Conservation (phyloP, 1,140 invertebrate genomes). For the Rhyzopertha dominica region DNA sequence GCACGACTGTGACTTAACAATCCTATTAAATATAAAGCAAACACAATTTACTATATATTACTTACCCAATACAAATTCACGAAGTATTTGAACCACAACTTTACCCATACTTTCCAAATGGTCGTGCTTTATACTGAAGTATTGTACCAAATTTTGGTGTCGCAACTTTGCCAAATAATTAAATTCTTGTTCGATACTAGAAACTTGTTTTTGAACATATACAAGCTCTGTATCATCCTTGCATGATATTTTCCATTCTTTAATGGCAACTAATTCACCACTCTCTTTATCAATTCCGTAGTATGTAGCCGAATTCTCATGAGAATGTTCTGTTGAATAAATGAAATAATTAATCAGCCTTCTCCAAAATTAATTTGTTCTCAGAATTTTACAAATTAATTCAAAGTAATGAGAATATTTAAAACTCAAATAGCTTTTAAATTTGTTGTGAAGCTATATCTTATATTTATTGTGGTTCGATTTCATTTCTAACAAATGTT, state of each 20-base stretch:
- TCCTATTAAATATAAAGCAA: constrained; percentile 7
- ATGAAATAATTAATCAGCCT: too few relatives aligned
- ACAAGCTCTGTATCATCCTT: constrained; percentile 39
- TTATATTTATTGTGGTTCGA: too few relatives aligned
- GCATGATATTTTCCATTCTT: constrained; percentile 57
- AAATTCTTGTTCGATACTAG: constrained; percentile 67
- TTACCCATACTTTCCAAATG: constrained; percentile 55
- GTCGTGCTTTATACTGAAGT: constrained; percentile 63
- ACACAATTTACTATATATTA: constrained; percentile 10
- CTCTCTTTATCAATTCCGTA: constrained; percentile 60
- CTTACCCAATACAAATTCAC: constrained; percentile 61
- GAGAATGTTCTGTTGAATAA: constrained; percentile 62
- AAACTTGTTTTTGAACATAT: constrained; percentile 53
- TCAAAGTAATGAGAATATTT: too few relatives aligned
- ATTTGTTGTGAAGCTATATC: too few relatives aligned
- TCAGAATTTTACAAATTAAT: too few relatives aligned
- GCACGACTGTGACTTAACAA: too few relatives aligned
- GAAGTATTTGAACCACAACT: constrained; percentile 55
- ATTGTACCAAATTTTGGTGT: constrained; percentile 67
- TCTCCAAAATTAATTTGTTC: too few relatives aligned
- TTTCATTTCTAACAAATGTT: too few relatives aligned
- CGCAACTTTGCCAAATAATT: constrained; percentile 60
- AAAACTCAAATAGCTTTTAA: too few relatives aligned
- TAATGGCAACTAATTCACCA: constrained; percentile 63
- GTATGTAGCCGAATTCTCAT: constrained; percentile 63